Conservation (phyloP, 2,888 invertebrate genomes). For the Papilio elwesi region DNA sequence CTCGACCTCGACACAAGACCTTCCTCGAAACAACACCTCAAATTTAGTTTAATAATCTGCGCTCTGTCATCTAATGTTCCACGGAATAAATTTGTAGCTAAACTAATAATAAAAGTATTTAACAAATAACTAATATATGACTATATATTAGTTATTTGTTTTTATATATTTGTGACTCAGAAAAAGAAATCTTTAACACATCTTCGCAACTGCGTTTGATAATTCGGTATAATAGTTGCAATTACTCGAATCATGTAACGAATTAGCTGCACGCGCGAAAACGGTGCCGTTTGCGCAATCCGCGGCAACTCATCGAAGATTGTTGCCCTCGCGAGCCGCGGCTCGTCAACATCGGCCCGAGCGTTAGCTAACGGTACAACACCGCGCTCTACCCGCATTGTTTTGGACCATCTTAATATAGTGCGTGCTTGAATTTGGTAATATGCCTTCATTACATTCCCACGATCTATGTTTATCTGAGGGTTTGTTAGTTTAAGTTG, state of each 20-base stretch:
- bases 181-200: neutral
- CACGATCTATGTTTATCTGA: slow-evolving; percentile 2
- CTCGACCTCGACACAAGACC: no score
- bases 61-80: no score
- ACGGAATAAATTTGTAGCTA: no score
- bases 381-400: slow-evolving; percentile 66
- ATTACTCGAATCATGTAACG: slow-evolving; percentile 51
- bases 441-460: slow-evolving; percentile 27
- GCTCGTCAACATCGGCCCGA: slow-evolving; percentile 58
- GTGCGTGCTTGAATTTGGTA: slow-evolving; percentile 32
- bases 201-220: neutral
- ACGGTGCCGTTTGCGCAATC: slow-evolving; percentile 74
- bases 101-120: no score
- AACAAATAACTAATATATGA: no score
- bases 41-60: no score
- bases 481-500: slow-evolving; percentile 13
- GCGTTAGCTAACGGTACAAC: slow-evolving; percentile 68
- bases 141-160: no score
- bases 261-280: slow-evolving; percentile 72
- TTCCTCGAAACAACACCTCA: no score
- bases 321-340: slow-evolving; percentile 68
- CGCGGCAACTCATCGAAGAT: slow-evolving; percentile 68
- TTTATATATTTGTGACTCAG: no score
- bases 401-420: slow-evolving; percentile 61
- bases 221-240: slow-evolving; percentile 8